Base-by-base conservation (phyloP, 2,797 vertebrate species). In the Sebastes ruberrimus region DNA sequence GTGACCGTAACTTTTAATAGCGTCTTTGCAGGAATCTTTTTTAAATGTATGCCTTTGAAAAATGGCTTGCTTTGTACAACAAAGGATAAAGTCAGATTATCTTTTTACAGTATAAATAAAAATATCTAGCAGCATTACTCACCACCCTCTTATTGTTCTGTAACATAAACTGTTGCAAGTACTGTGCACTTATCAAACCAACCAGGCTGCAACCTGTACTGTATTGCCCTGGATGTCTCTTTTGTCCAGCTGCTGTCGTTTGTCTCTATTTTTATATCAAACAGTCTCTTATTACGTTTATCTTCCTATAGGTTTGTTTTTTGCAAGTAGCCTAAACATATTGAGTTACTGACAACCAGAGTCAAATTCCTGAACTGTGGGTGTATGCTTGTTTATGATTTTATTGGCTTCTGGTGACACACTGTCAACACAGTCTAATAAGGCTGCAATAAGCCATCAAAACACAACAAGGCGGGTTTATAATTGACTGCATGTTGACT, bases 381-480 rank as follows among this genome's bases (percentile, higher is more conserved):
- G n/a, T 69, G 20, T 16, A 2, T 4, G 25, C 4, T 10, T 49
- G 25, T 79, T 81, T 61, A 10, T 28, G 10, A 25, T 33, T 56
- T 52, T 56, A 89, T 75, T 87, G 14, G 32, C 3, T 74, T 20
- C 65, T 64, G 80, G 32, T 86, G 84, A 88, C 82, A 88, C 65
- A 4, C 1, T 57, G 78, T 88, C 74, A 84, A 78, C 83, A 70
- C 62, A 7, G 18, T 23, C 32, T 73, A 25, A 82, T 80, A 71
- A 57, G 13, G 6, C 56, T 33, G 61, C 30, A 68, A 52, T 2
- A 32, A 70, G 0, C 3, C 46, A 14, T 1, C 5, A 33, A 28
- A 57, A 27, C 32, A 4, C 49, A 25, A 0, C 20, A 5, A 18
- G 3, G 9, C 10, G 7, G 22, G 7, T 30, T 33, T 4, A 1